Conservation (phyloP, 1,140 invertebrate genomes). For the Magallana ariakensis region DNA sequence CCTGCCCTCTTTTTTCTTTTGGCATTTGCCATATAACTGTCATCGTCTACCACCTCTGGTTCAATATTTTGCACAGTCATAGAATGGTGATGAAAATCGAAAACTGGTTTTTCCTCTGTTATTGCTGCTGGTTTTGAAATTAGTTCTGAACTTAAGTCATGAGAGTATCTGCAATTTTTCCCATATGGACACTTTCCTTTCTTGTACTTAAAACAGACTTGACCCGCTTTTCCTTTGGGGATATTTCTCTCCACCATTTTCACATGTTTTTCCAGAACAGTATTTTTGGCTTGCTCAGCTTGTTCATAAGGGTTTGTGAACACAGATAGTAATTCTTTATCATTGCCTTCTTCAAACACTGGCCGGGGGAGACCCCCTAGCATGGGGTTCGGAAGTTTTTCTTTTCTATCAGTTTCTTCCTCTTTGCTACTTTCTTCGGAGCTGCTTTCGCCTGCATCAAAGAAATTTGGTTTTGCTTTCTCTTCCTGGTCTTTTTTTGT, state of each 20-base stretch:
- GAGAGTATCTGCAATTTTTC: slow-evolving; percentile 94
- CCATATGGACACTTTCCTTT: slow-evolving; percentile 94
- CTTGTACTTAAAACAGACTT: slow-evolving; percentile 95
- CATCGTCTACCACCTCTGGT: slow-evolving; percentile 66
- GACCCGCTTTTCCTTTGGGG: slow-evolving; percentile 87
- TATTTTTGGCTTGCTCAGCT: slow-evolving; percentile 92
- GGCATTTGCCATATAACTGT: slow-evolving; percentile 67
- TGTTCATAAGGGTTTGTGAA: slow-evolving; percentile 94
- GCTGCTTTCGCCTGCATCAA: slow-evolving; percentile 56
- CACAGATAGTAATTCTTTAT: slow-evolving; percentile 82
- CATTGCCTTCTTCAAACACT: slow-evolving; percentile 18
- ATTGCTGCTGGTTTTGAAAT: slow-evolving; percentile 43
- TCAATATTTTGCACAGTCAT: slow-evolving; percentile 1
- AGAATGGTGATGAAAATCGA: slow-evolving; percentile 14
- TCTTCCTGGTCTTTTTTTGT: neutral
- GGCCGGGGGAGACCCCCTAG: slow-evolving; percentile 55
- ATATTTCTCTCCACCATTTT: slow-evolving; percentile 90
- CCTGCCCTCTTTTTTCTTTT: slow-evolving; percentile 89
- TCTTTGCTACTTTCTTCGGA: slow-evolving; percentile 46
- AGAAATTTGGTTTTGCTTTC: slow-evolving; percentile 54
- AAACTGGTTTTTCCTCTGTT: slow-evolving; percentile 7
- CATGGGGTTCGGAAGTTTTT: slow-evolving; percentile 70
- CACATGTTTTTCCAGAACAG: slow-evolving; percentile 94
- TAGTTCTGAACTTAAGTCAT: slow-evolving; percentile 86
- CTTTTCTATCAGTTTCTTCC: neutral